Percentiles rank a stretch among this genome's conserved stretches.
Evolutionary conservation across 2,797 vertebrate genomes (phyloP).

Genomic region (Sandelia bainsii): DNA sequence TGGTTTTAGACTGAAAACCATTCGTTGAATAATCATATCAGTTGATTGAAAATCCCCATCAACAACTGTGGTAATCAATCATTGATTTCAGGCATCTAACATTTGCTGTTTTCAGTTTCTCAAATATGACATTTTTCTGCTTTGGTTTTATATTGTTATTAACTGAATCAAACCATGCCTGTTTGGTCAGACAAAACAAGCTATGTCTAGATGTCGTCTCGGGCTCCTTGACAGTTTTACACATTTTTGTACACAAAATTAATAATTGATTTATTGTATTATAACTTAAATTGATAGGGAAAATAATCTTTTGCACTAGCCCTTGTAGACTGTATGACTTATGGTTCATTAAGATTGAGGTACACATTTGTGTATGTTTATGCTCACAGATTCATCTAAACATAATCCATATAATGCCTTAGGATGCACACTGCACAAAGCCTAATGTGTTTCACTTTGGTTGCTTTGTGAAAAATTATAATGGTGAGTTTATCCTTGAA

Average conservation of each 20-base stretch:
- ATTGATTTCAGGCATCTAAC: background rate
- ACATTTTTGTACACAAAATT: background rate
- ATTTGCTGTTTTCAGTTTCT: background rate
- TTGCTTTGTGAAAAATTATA: constrained; percentile 78
- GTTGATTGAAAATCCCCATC: background rate
- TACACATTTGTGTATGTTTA: constrained; percentile 31
- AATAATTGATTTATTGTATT: background rate
- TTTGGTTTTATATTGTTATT: background rate
- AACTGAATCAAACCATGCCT: background rate
- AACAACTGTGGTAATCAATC: background rate
- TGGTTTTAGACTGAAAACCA: constrained; percentile 15
- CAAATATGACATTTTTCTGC: background rate
- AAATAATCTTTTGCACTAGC: constrained; percentile 15
- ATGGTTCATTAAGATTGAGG: constrained; percentile 46
- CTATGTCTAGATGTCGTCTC: background rate
- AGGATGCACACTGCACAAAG: constrained; percentile 58
- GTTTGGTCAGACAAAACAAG: background rate
- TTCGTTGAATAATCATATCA: background rate
- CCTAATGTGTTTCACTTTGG: constrained; percentile 74
- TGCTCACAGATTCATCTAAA: constrained; percentile 56
- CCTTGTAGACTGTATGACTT: constrained; percentile 40
- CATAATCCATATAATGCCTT: constrained; percentile 55
- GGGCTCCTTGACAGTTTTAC: background rate
- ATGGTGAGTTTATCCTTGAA: constrained; percentile 81
- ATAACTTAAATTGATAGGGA: background rate